Evolutionary conservation across 2,113 vertebrate genomes (phyloP).

Genomic region (Myotis yumanensis): DNA sequence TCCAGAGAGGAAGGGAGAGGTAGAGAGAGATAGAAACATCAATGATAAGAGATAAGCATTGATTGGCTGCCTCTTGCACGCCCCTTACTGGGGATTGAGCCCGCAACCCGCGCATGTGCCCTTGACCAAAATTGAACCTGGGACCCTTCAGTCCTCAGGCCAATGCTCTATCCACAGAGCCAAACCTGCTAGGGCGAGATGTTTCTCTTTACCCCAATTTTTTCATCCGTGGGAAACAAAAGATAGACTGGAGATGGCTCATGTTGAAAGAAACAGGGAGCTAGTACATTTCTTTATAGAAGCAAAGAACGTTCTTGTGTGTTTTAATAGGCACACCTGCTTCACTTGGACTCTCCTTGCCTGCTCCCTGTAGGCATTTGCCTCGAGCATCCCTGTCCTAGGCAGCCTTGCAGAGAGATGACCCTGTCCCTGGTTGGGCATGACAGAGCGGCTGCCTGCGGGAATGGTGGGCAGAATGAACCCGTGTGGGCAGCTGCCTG

Average conservation of each 20-base stretch:
- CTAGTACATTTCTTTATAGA: neutral
- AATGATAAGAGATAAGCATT: too few species aligned
- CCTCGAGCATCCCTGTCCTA: neutral
- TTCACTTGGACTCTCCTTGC: neutral
- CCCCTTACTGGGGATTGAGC: too few species aligned
- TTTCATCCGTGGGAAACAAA: neutral
- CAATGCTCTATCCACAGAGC: too few species aligned
- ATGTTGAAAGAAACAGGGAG: neutral
- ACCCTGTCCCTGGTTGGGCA: neutral
- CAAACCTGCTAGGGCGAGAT: neutral
- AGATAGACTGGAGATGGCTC: neutral
- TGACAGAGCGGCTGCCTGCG: conserved; percentile 16
- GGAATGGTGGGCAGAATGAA: neutral
- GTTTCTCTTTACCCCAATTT: neutral
- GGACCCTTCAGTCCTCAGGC: too few species aligned
- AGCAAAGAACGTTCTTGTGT: neutral
- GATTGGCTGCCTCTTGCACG: too few species aligned
- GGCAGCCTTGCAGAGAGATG: conserved; percentile 54
- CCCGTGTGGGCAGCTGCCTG: neutral
- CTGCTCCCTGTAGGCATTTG: neutral
- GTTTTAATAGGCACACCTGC: neutral
- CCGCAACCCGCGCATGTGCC: too few species aligned
- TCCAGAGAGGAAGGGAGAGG: too few species aligned
- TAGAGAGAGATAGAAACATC: too few species aligned
- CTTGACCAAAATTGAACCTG: too few species aligned